These are phyloP conservation scores for Pyrochroa serraticornis DNA, from an alignment of 2,888 invertebrate species.

Conservation along the genomic window DNA sequence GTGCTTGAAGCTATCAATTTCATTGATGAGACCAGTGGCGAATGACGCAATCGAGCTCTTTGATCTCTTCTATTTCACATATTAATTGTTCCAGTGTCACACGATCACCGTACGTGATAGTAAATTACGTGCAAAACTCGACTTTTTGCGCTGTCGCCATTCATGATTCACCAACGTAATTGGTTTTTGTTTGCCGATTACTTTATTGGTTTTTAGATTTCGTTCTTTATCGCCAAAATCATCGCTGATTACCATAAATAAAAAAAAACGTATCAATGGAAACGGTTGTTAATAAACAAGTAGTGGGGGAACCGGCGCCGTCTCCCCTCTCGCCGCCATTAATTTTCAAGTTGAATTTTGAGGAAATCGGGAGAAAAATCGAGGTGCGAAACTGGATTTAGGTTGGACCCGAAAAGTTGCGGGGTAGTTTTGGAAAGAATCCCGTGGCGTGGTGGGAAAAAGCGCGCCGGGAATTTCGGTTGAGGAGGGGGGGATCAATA, in stretches of 20 bases:
- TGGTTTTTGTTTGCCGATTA: not conserved
- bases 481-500: constrained; percentile 41
- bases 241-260: not conserved
- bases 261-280: constrained; percentile 1
- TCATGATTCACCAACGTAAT: constrained; percentile 1
- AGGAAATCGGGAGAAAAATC: not conserved
- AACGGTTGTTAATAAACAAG: not conserved
- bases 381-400: no score
- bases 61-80: no score
- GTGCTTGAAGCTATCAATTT: no score
- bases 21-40: no score
- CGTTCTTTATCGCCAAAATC: not conserved
- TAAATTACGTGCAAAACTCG: not conserved
- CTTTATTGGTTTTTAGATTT: constrained; percentile 10
- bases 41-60: no score
- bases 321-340: not conserved
- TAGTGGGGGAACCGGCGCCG: not conserved
- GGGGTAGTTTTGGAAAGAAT: no score
- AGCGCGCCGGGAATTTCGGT: constrained; percentile 1
- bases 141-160: not conserved
- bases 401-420: no score
- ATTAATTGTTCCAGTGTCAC: no score
- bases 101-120: no score
- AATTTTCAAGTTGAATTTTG: not conserved
- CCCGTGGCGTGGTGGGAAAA: no score